A percentile compares a stretch with the other conserved stretches of the same genome.
Evolutionary conservation across 2,888 invertebrate species (phyloP).

Genomic region (Phyto melanocephala): DNA sequence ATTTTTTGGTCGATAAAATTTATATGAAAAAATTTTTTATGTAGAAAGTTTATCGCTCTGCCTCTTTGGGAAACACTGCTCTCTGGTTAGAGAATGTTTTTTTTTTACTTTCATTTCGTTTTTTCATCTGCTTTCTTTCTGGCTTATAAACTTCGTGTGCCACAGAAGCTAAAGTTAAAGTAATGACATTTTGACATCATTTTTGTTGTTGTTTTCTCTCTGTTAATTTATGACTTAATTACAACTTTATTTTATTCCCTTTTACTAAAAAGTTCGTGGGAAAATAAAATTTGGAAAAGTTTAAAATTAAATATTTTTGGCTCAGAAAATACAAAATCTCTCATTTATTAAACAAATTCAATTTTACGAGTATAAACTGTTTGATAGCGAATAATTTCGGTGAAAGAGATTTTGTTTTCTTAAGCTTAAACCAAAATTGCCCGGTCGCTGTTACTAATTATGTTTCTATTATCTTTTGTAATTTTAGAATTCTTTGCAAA

Average conservation of each 20-base stretch:
- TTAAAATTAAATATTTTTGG: not conserved
- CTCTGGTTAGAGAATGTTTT: too few relatives aligned
- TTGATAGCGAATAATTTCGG: too few relatives aligned
- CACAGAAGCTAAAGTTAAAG: slow-evolving; percentile 23
- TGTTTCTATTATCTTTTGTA: not conserved
- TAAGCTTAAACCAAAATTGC: too few relatives aligned
- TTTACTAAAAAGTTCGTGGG: not conserved
- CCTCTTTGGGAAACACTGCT: too few relatives aligned
- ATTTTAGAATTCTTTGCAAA: slow-evolving; percentile 5
- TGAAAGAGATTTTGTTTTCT: too few relatives aligned
- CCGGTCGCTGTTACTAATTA: too few relatives aligned
- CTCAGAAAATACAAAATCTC: not conserved
- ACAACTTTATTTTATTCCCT: slow-evolving; percentile 19
- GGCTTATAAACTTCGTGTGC: not conserved
- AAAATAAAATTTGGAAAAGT: not conserved
- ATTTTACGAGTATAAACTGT: too few relatives aligned
- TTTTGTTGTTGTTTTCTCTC: slow-evolving; percentile 17
- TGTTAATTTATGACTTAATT: slow-evolving; percentile 40
- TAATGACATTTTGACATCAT: slow-evolving; percentile 55
- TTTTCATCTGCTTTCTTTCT: not conserved
- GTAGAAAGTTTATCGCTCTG: too few relatives aligned
- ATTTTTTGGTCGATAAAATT: too few relatives aligned
- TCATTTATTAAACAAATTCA: too few relatives aligned
- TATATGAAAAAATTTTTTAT: too few relatives aligned
- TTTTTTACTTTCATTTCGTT: not conserved